Conservation (phyloP, 2,888 invertebrate genomes). For the Sussaba pulchella region DNA sequence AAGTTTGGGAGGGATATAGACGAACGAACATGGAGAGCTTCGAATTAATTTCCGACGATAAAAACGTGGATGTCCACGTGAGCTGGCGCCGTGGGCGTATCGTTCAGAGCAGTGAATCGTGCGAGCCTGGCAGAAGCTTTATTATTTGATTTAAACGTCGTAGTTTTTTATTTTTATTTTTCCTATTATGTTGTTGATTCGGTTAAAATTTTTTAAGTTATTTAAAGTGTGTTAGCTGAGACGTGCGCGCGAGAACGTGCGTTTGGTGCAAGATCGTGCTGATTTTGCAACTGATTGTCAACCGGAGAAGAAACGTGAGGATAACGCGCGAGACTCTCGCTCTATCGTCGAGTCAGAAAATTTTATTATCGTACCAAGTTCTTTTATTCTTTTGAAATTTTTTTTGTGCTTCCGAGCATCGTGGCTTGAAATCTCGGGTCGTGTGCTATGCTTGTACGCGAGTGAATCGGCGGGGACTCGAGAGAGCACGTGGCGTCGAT, state of each 20-base stretch:
- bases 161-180: not conserved
- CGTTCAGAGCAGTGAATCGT: slow-evolving; percentile 52
- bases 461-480: slow-evolving; percentile 6
- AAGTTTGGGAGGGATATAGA: not conserved
- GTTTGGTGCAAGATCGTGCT: slow-evolving; percentile 19
- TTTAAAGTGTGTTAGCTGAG: not conserved
- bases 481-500: slow-evolving; percentile 45
- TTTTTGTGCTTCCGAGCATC: not conserved
- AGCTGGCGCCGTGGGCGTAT: slow-evolving; percentile 46
- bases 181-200: not conserved
- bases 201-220: not conserved
- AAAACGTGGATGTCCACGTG: slow-evolving; percentile 25
- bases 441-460: not conserved
- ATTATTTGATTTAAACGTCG: slow-evolving; percentile 24
- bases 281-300: slow-evolving; percentile 20
- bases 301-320: slow-evolving; percentile 20
- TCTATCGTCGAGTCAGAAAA: slow-evolving; percentile 21
- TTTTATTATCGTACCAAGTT: slow-evolving; percentile 26
- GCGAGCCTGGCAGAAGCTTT: slow-evolving; percentile 40
- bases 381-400: not conserved
- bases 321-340: not conserved
- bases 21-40: slow-evolving; percentile 24
- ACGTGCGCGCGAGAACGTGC: slow-evolving; percentile 1
- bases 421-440: not conserved
- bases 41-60: slow-evolving; percentile 4